Evolutionary conservation across 2,888 invertebrate species (phyloP), one percentile per base, ranked within the genome.

Genomic region (Bombylius discolor): DNA sequence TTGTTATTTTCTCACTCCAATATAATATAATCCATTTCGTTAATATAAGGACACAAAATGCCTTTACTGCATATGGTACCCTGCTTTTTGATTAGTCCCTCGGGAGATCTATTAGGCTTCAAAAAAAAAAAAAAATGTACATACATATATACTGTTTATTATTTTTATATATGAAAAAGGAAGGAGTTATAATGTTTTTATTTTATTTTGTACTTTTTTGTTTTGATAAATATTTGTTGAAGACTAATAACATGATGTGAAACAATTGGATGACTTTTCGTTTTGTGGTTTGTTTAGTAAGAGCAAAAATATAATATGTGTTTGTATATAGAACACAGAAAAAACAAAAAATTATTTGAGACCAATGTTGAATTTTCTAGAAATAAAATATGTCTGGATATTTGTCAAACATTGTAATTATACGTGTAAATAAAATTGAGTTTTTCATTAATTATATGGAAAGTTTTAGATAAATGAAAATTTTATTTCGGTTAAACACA

Each of bases 71-170:
- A 59, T 59, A 59, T 57, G 59, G 57, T 59, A 59, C 57, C 59
- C 56, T 56, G 53, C 32, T 47, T 54, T 57, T 59, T 59, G 59
- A 59, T 59, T 59, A 59, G 59, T 59, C 59, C 59, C 59, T 54
- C 53, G 57, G 56, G 59, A 57, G 56, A 59, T 59, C 59, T 53
- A 59, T 57, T 56, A 57, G 57, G 59, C 59, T 57, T 59, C 6
- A 8, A 42, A 11, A 42, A 42, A 11, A 11, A 4, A 42, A 42
- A 42, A 42, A 42, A 8, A 42, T 1, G 12, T 5, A 8, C 3
- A 56, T 52, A 57, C 57, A 57, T 55, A 53, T 57, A 57, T 23
- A 23, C 51, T 57, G 59, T 59, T 59, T 57, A 46, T 50, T 49
- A 36, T 55, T 39, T 44, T 44, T 13, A 12, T 13, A 13, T 9